Evolutionary conservation across 1,140 invertebrate genomes (phyloP), one percentile per base, ranked within the genome.

Genomic region (Globodera ellingtonae): DNA sequence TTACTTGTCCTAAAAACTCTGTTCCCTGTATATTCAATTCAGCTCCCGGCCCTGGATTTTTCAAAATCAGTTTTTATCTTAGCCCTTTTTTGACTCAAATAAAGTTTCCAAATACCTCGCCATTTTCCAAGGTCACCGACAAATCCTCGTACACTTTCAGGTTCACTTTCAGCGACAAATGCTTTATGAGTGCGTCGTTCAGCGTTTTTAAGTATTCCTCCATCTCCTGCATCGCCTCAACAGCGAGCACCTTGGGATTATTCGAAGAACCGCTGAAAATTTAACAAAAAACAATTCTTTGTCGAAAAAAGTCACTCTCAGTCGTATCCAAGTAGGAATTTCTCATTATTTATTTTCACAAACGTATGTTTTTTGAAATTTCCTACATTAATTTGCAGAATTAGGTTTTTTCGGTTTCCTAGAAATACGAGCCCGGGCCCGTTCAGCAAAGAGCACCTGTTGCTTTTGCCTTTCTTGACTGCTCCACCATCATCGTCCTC

Each of bases 141-240:
- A 56, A 62, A 56, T 75, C 48, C 46, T 75, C 73, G n/a, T 75
- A 75, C 2, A 46, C 10, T 9, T 75, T 75, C 4, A 75, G 46
- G 46, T 75, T 75, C 6, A 75, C 48, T 8, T 75, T 65, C 35
- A 75, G 73, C 5, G 13, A 62, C 18, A 75, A 75, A 75, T 75
- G 73, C 15, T 75, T 56, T n/a, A 65, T 44, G 46, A 75, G 56
- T 35, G 56, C 65, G 73, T 75, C 50, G n/a, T 46, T 56, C n/a
- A 75, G 10, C 7, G 65, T 5, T n/a, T 75, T 15, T 9, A 62
- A 21, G 7, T 65, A 75, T n/a, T 21, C 7, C 46, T n/a, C 65
- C 46, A 75, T 46, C 46, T 75, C 73, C 8, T 75, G 35, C 8
- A 44, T 21, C 4, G 15, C 73, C n/a, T 75, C 56, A 18, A 18